Base-by-base conservation (phyloP, 2,113 vertebrate genomes). In the Corynorhinus townsendii region DNA sequence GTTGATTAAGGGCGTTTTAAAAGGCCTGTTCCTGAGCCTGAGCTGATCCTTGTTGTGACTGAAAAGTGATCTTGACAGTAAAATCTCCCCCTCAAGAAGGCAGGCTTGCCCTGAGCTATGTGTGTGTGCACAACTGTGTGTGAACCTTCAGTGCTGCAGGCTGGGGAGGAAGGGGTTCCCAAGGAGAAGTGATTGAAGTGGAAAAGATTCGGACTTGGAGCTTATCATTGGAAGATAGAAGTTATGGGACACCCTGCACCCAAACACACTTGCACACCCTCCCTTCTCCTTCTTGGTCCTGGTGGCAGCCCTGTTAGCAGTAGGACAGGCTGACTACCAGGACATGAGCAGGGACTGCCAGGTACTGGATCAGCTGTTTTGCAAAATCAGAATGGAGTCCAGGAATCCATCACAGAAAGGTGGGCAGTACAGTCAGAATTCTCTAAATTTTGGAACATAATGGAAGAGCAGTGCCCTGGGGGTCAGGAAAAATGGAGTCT, bases 1-100 rank as follows among this genome's bases (percentile, higher is more conserved):
- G 38, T 45, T 38, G 59, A 49, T 88, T 38, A 68, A 73, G 19
- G 40, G 24, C 30, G 33, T 76, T 93, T 82, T 28, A 64, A 93
- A 83, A 47, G 76, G 72, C 6, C 40, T 38, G 3, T 71, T 52
- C 7, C 56, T 84, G 69, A 91, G 86, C 73, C 35, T 71, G 49
- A 68, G 7, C 77, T 45, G 30, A 15, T 59, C 20, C 28, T 26
- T 35, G 33, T 85, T 47, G 16, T 59, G 52, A 83, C 38, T 64
- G 35, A 28, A 52, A 88, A 75, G 11, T 47, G 28, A 30, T 49
- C 43, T 71, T 86, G 9, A 68, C 30, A 0, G 2, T 16, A 33
- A 22, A 59, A 24, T 19, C 24, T 9, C n/a, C 49, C 2, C 28
- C 22, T 43, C 4, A 8, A 7, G 52, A 45, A 45, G 43, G 35